Evolutionary conservation across 2,797 vertebrate genomes (phyloP).

Genomic region (Peromyscus aztecus): DNA sequence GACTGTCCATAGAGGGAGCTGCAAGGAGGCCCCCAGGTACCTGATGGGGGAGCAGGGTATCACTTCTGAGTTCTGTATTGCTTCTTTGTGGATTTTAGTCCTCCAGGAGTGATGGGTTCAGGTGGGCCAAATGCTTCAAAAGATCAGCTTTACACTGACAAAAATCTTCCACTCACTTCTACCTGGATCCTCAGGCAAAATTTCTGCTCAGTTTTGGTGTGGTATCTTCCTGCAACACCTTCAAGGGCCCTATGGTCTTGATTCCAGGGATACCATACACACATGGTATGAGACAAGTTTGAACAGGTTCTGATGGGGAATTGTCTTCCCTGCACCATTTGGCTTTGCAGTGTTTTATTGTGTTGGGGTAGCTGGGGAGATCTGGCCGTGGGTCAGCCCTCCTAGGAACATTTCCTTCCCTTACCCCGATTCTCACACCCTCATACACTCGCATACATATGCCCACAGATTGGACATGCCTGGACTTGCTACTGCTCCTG

Average conservation of each 20-base stretch:
- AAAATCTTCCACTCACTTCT: too few relatives aligned
- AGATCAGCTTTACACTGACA: accelerated
- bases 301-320: background rate
- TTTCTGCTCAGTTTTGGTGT: accelerated
- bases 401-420: too few relatives aligned
- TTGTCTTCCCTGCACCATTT: accelerated
- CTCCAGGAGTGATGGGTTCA: background rate
- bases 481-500: too few relatives aligned
- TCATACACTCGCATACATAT: background rate
- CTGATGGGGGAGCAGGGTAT: background rate
- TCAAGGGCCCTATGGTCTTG: accelerated
- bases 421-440: accelerated
- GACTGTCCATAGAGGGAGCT: background rate
- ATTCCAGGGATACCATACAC: too few relatives aligned
- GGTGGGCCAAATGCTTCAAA: background rate
- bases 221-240: accelerated
- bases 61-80: accelerated
- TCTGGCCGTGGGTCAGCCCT: accelerated
- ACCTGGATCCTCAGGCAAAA: background rate
- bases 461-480: accelerated
- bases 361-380: background rate
- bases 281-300: background rate
- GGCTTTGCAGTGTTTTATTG: accelerated
- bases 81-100: background rate
- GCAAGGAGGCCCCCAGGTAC: accelerated